A percentile compares a stretch with the other conserved stretches of the same genome.
phyloP scores from a whole-genome alignment of 2,797 vertebrate species.

The Orientallactaga sibirica region DNA sequence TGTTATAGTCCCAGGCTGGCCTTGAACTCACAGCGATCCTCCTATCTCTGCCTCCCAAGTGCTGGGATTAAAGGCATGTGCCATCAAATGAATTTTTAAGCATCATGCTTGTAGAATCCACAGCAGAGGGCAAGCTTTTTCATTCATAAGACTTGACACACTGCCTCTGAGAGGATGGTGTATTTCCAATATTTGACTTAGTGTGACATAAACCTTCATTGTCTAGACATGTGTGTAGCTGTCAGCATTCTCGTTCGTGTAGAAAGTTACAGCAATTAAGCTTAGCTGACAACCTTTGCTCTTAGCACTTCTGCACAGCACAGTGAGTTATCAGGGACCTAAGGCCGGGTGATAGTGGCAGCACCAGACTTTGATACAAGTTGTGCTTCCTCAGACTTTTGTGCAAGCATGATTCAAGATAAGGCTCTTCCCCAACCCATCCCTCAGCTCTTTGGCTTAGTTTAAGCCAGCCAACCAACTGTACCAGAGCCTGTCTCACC shows the following conservation, averaged over 20 bases:
- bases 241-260: background rate
- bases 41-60: background rate
- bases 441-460: background rate
- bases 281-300: background rate
- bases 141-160: background rate
- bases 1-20: background rate
- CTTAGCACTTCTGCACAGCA: background rate
- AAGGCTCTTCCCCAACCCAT: background rate
- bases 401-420: background rate
- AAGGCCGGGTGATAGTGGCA: background rate
- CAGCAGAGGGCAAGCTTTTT: background rate
- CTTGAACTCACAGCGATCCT: background rate
- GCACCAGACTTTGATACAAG: background rate
- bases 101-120: conserved; percentile 6
- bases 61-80: background rate
- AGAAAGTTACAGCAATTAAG: background rate
- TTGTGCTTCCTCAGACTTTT: conserved; percentile 39
- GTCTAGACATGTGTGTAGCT: conserved; percentile 14
- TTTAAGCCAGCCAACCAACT: background rate
- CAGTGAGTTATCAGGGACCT: background rate
- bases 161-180: conserved; percentile 8
- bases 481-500: background rate
- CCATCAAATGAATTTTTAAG: background rate
- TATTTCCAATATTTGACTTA: conserved; percentile 33
- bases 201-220: background rate